phyloP scores from a whole-genome alignment of 2,797 vertebrate genomes.

The Pyrocephalus nanus region DNA sequence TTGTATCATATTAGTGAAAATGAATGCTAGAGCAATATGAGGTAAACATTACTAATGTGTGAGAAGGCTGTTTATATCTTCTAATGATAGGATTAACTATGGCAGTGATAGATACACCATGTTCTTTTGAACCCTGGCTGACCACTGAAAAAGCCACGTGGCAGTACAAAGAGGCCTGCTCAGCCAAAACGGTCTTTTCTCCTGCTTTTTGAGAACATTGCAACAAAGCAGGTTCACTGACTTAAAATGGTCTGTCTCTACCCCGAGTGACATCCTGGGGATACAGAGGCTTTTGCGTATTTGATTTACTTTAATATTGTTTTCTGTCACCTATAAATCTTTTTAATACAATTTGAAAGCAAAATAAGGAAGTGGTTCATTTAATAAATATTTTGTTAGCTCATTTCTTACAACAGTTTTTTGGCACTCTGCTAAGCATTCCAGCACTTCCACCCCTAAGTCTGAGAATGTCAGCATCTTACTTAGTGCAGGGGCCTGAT shows the following conservation, averaged over 20 bases:
- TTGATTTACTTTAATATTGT: background rate
- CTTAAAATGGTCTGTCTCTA: background rate
- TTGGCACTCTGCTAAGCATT: background rate
- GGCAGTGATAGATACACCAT: conserved; percentile 37
- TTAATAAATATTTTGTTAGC: background rate
- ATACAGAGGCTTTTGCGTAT: background rate
- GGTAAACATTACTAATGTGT: conserved; percentile 70
- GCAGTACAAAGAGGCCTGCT: background rate
- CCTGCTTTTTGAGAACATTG: background rate
- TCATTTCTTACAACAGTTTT: background rate
- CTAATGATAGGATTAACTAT: conserved; percentile 52
- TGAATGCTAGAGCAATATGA: conserved; percentile 65
- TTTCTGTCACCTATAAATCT: background rate
- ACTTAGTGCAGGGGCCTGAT: background rate
- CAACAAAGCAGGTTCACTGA: background rate
- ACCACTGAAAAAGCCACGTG: background rate
- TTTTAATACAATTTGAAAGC: background rate
- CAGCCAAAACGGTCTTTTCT: background rate
- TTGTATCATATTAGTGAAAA: conserved; percentile 77
- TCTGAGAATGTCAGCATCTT: background rate
- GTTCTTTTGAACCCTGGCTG: conserved; percentile 43
- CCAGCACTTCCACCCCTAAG: background rate
- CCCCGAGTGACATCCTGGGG: background rate
- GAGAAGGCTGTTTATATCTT: conserved; percentile 23
- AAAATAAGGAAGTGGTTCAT: background rate